Evolutionary conservation across 2,888 invertebrate genomes (phyloP), one percentile per base, ranked within the genome.

Genomic region (Melanchra persicariae): DNA sequence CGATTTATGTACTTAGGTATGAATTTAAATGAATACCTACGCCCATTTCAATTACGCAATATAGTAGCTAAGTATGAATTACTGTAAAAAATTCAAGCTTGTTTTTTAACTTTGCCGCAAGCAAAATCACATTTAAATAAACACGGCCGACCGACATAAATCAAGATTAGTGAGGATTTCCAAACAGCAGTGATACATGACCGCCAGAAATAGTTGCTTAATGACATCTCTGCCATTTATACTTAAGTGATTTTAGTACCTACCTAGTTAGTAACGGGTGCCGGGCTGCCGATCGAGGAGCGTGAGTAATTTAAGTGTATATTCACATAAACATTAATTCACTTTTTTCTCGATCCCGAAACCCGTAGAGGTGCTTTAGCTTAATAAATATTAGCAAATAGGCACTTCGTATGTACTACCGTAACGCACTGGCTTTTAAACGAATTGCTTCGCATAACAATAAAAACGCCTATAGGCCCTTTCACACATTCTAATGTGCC

Each of bases 371-470:
- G 89, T 90, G 89, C 88, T 92, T 90, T 82, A 82, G 88, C 86
- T 89, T 91, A 93, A 93, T 93, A 93, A 93, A 95, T 95, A 95
- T 95, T 95, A 95, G 92, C 91, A 90, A 96, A 93, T 92, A 94
- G 95, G 95, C 90, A 92, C 93, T 95, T 92, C 89, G 91, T 92
- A 93, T 93, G 93, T 92, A 92, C 92, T 92, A 90, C 90, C 89
- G 91, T 90, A 92, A 92, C 93, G 93, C 93, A 92, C 91, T 93
- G 91, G 94, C 96, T 95, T 96, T 95, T 96, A 96, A 96, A 95
- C 93, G 94, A 95, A 96, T 95, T 95, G 94, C 94, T 93, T 91
- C 92, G 92, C 93, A 94, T 95, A 95, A 95, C 95, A 95, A 95
- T 96, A 95, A 96, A 85, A 95, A 92, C 91, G 91, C 90, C 93